Base-by-base conservation (phyloP, 1,140 invertebrate species). In the Sinella curviseta region DNA sequence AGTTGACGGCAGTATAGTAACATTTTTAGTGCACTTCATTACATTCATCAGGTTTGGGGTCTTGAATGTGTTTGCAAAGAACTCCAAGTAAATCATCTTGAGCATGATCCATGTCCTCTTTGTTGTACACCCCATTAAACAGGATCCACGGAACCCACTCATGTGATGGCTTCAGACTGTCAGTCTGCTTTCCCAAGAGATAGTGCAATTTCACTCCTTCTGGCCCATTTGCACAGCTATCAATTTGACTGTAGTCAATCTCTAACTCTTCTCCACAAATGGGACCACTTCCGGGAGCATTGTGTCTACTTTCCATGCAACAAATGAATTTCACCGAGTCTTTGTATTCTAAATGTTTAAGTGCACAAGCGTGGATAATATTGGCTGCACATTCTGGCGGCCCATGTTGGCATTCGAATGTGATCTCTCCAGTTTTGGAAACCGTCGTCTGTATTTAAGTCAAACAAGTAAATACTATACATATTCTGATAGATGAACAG, bases 351-450 rank as follows among this genome's bases (percentile, higher is more conserved):
- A 77, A n/a, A 31, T 80, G 55, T 31, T 80, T 77, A 2, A 82
- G 39, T 8, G 79, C 81, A 78, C 81, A 82, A 0, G 79, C 74
- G 54, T 82, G 77, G 0, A 82, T 33, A 17, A 57, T 74, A 65
- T 82, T 82, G 16, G 76, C 81, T 55, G 34, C 60, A 80, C 81
- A 82, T 73, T 82, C 81, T 24, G 34, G 8, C 17, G 74, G 34
- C 4, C 81, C 81, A 77, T 82, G 81, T 78, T 82, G 81, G 60
- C 81, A 82, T 31, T 67, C 31, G 57, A 82, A 54, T 8, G 28
- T 73, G 0, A 77, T 54, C 16, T 57, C 39, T 2, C 80, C 77
- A 60, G 28, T 55, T 24, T 36, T 30, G 24, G 31, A 48, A 26
- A 74, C n/a, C 1, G 73, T 76, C 8, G 57, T 78, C 67, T 73